Conservation (phyloP, 2,888 invertebrate species). For the Lasioglossum morio region DNA sequence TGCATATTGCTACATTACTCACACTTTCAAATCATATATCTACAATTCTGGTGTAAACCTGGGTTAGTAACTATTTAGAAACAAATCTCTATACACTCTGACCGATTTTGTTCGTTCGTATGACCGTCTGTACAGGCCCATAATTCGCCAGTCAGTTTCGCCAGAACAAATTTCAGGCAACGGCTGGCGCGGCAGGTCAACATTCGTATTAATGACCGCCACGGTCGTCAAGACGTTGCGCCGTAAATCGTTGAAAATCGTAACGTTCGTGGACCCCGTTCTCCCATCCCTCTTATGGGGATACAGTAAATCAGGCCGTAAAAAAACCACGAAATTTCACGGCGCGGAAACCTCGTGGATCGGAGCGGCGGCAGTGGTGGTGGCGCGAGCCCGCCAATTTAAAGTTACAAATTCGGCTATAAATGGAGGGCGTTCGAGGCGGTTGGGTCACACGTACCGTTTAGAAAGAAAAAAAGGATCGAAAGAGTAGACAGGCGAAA, state of each 20-base stretch:
- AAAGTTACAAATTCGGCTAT: constrained; percentile 83
- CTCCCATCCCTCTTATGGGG: constrained; percentile 19
- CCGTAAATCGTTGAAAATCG: constrained; percentile 52
- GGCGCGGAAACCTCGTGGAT: constrained; percentile 60
- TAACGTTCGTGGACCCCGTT: constrained; percentile 28
- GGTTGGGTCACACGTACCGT: constrained; percentile 61
- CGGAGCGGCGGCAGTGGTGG: constrained; percentile 23
- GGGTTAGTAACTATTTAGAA: background rate
- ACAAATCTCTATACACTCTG: background rate
- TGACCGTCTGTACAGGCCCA: background rate
- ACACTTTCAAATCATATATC: too few relatives aligned
- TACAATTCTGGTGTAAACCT: background rate
- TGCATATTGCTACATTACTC: too few relatives aligned
- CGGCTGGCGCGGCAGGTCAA: background rate
- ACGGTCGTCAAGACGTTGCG: constrained; percentile 37
- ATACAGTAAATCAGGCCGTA: constrained; percentile 67
- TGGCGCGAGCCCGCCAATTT: constrained; percentile 76
- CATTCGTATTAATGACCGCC: constrained; percentile 49
- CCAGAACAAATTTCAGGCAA: background rate
- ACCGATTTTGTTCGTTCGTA: background rate
- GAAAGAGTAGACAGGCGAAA: constrained; percentile 1
- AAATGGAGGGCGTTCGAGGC: constrained; percentile 73
- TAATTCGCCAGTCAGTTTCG: background rate
- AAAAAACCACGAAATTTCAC: constrained; percentile 72
- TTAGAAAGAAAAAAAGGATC: constrained; percentile 54